Percentiles rank a stretch among this genome's conserved stretches.
These are phyloP conservation scores for Brachyptera putata DNA, from an alignment of 2,888 invertebrate genomes.

Conservation along the genomic window DNA sequence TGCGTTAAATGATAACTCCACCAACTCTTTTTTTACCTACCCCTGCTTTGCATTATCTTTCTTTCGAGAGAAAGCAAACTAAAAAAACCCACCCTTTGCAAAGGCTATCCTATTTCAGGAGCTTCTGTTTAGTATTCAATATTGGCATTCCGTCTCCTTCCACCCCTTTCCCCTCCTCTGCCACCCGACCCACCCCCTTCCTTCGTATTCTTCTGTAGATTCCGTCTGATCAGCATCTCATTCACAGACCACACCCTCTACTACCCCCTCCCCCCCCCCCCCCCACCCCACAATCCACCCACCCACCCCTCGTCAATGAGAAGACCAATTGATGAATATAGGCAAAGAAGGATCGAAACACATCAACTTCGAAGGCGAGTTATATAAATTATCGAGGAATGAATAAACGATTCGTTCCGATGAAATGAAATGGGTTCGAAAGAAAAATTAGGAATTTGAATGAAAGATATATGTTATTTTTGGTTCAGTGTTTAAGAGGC, in stretches of 20 bases:
- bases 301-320: conserved; percentile 31
- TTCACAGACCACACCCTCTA: conserved; percentile 44
- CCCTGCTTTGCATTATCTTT: conserved; percentile 14
- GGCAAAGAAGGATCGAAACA: not conserved
- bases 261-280: conserved; percentile 37
- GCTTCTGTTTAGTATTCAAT: conserved; percentile 32
- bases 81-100: conserved; percentile 28
- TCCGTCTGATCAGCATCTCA: conserved; percentile 33
- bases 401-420: too few relatives aligned
- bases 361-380: too few relatives aligned
- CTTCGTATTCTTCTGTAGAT: conserved; percentile 29
- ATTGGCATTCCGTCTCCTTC: conserved; percentile 29
- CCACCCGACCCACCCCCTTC: conserved; percentile 13
- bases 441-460: too few relatives aligned
- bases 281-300: conserved; percentile 31
- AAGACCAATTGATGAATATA: not conserved
- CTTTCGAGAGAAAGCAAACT: conserved; percentile 22
- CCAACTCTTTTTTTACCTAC: not conserved
- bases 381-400: too few relatives aligned
- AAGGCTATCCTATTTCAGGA: conserved; percentile 28
- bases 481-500: too few relatives aligned
- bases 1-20: too few relatives aligned
- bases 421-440: too few relatives aligned
- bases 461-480: too few relatives aligned
- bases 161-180: not conserved